Conservation (phyloP, 2,113 vertebrate genomes). For the Aplodontia rufa region DNA sequence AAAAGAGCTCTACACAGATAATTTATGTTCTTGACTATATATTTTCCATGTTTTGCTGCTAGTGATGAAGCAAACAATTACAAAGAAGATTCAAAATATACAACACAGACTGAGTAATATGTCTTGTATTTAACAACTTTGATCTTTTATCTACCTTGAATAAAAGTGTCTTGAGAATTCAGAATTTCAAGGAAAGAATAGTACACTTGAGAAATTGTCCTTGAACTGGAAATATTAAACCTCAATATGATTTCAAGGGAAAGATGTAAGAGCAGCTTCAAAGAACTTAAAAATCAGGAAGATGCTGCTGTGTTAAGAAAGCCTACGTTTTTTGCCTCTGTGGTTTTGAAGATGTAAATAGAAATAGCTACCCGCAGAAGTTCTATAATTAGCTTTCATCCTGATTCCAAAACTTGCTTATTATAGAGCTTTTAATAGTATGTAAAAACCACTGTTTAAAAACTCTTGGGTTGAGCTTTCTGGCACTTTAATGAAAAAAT, state of each 20-base stretch:
- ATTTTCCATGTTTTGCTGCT: neutral
- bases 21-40: neutral
- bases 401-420: slow-evolving; percentile 78
- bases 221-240: slow-evolving; percentile 50
- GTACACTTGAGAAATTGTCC: slow-evolving; percentile 28
- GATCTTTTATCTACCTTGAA: slow-evolving; percentile 16
- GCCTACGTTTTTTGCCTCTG: slow-evolving; percentile 72
- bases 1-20: neutral
- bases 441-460: slow-evolving; percentile 76
- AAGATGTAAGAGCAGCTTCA: slow-evolving; percentile 64
- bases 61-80: neutral
- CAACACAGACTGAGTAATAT: neutral
- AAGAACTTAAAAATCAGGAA: slow-evolving; percentile 70
- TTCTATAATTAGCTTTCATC: slow-evolving; percentile 82
- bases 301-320: slow-evolving; percentile 76
- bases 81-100: neutral
- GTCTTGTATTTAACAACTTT: neutral
- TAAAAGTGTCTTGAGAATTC: slow-evolving; percentile 14
- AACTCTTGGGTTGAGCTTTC: slow-evolving; percentile 75
- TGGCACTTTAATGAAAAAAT: slow-evolving; percentile 79
- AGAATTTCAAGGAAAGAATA: slow-evolving; percentile 16
- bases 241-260: slow-evolving; percentile 43
- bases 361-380: slow-evolving; percentile 77
- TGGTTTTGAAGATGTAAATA: slow-evolving; percentile 81
- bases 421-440: slow-evolving; percentile 81